phyloP scores from a whole-genome alignment of 2,888 invertebrate species.

The Phyto melanocephala region DNA sequence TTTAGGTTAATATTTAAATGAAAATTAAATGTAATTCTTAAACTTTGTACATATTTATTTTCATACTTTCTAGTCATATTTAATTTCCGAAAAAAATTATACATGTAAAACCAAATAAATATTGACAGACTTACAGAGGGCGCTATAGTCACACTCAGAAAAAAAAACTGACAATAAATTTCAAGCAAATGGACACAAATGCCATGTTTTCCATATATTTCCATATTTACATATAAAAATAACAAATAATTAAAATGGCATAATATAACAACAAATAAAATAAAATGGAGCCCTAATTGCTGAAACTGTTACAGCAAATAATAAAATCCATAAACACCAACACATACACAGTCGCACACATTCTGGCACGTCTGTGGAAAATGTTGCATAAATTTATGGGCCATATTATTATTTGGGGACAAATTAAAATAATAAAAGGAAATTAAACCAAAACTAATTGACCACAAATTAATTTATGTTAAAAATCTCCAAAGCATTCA shows the following conservation, averaged over 20 bases:
- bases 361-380: neutral
- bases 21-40: no score
- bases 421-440: conserved; percentile 59
- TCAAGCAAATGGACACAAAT: conserved; percentile 26
- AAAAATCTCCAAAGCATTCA: conserved; percentile 3
- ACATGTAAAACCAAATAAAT: neutral
- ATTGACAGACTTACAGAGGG: neutral
- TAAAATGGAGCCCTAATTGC: conserved; percentile 44
- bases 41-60: no score
- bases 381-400: conserved; percentile 19
- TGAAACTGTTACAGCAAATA: conserved; percentile 15
- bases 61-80: no score
- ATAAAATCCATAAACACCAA: conserved; percentile 15
- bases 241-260: conserved; percentile 48
- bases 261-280: conserved; percentile 44
- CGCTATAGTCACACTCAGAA: neutral
- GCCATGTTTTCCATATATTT: conserved; percentile 5
- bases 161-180: conserved; percentile 31
- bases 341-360: neutral
- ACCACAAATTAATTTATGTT: conserved; percentile 63
- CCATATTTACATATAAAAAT: no score
- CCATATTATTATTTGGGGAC: conserved; percentile 53
- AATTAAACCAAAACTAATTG: conserved; percentile 64
- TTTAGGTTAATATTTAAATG: no score
- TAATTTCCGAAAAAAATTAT: no score